phyloP scores from a whole-genome alignment of 2,113 vertebrate species.

The Physeter macrocephalus region DNA sequence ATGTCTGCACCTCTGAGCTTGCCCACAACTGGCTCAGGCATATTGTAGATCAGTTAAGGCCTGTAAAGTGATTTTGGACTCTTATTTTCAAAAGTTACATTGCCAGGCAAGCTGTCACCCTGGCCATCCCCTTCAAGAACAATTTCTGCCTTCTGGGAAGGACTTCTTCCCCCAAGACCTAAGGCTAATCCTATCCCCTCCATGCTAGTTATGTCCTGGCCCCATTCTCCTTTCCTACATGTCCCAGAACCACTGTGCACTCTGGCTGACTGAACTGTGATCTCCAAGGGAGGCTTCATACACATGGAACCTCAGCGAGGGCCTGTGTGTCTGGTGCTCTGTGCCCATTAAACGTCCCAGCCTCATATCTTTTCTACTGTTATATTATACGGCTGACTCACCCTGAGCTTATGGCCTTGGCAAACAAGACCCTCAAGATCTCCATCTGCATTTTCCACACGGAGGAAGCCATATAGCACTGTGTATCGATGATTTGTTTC shows the following conservation, averaged over 20 bases:
- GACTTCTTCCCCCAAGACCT: background rate
- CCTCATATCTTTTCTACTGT: background rate
- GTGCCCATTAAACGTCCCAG: rapidly evolving
- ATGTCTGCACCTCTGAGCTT: background rate
- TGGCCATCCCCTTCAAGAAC: background rate
- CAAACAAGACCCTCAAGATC: background rate
- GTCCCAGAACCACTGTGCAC: background rate
- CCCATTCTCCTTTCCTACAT: background rate
- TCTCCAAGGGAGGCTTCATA: background rate
- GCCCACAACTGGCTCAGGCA: background rate
- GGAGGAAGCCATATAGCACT: conserved; percentile 2
- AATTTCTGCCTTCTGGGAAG: background rate
- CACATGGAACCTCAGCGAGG: background rate
- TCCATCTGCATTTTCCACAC: background rate
- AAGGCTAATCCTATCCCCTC: background rate
- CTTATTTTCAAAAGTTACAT: background rate
- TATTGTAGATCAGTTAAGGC: background rate
- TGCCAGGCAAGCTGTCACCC: background rate
- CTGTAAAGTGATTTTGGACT: background rate
- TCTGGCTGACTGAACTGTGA: background rate
- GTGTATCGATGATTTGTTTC: background rate
- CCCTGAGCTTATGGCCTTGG: background rate
- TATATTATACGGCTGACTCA: background rate
- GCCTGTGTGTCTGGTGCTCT: background rate
- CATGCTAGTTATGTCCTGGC: background rate